Base-by-base conservation (phyloP, 2,888 invertebrate species). In the Pachydiplax longipennis region DNA sequence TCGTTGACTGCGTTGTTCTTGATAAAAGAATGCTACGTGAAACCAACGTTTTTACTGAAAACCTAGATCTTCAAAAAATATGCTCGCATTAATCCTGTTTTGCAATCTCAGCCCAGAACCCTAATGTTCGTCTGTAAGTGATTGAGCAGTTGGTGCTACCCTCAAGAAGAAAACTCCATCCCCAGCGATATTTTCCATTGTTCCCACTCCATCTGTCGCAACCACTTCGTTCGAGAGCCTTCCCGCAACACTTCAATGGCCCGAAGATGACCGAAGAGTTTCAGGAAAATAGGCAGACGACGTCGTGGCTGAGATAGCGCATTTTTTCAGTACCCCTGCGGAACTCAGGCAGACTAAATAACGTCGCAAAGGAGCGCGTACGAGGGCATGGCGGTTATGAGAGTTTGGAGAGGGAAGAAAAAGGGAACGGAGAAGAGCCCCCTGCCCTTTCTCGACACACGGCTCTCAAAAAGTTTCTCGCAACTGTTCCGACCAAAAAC, bases 401-500 rank as follows among this genome's bases (percentile, higher is more conserved):
- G 31, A 25, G 31, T 25, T n/a, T 25, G 73, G 2, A 73, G 31
- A 73, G 25, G 22, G 58, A 8, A 22, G 58, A 58, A 22, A 22
- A 58, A 2, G 58, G 22, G 13, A 58, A 58, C 58, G 61, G 61
- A 18, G 35, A 25, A 58, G 35, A 83, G 83, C 61, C 15, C 18
- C 31, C 83, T 25, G 87, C 65, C 35, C 58, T 2, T n/a, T 31
- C 31, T 22, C 87, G 31, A 25, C 53, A 15, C 53, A 44, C 15
- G 18, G 31, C 83, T 8, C 61, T 35, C 40, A 61, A 61, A 83
- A 87, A 87, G 61, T 65, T 87, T 61, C 37, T 25, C 61, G 61
- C 37, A 35, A 35, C 48, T 83, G 83, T 31, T 83, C 58, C 83
- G 65, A 12, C 87, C 87, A 61, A 87, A 87, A 65, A 87, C 65